Evolutionary conservation across 1,140 invertebrate genomes (phyloP), one percentile per base, ranked within the genome.

Genomic region (Stratiolaelaps scimitus): DNA sequence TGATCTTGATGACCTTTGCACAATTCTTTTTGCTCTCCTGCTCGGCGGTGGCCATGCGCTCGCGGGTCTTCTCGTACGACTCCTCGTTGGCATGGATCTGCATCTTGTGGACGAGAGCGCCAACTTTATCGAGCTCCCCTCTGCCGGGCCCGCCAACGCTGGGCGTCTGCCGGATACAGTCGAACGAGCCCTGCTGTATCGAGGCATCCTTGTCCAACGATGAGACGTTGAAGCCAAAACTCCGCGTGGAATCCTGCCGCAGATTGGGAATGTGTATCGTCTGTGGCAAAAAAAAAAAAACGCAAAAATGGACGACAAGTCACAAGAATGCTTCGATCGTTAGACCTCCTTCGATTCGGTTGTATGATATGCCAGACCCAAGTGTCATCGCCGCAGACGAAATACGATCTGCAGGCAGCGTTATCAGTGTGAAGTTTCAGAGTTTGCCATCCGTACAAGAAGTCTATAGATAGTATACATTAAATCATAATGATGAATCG

Each of bases 11-110:
- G 26, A 60, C 53, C 53, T 60, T 60, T 15, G 53, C 53, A 66
- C 68, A 92, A 80, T 89, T 89, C 76, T 88, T 91, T 78, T 92
- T 91, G 74, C 84, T 87, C 76, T 88, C 87, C 74, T 89, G 84
- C 75, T 92, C 88, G 64, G 84, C 87, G 70, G 71, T 64, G 67
- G 86, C 87, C 87, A 94, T 91, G 70, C 88, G 83, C 74, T 86
- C 83, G 76, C 85, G 83, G 69, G 91, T 94, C 66, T 84, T 83
- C 77, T 91, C 88, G 75, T 93, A 94, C 66, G 92, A 86, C 78
- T 95, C 90, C 75, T 94, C 91, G 70, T 91, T 93, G 70, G 91
- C 91, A 74, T 87, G 85, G 69, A 94, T 85, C 65, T 86, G 83
- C 82, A 94, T 88, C 74, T 87, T 87, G 72, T 83, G 81, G 65